Evolutionary conservation across 2,888 invertebrate species (phyloP).

Genomic region (Thysanoteuthis rhombus): DNA sequence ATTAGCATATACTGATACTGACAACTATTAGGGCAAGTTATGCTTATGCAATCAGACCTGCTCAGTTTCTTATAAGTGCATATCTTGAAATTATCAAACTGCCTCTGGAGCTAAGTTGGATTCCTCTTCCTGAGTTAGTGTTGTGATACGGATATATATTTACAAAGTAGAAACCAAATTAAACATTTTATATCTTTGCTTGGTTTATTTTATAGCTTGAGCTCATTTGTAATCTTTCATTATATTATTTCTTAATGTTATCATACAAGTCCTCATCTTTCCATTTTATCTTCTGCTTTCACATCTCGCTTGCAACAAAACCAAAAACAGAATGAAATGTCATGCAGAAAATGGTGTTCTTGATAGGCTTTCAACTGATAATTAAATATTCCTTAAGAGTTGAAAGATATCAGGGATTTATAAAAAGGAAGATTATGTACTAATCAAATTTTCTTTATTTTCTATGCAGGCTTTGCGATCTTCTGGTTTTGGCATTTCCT

Average conservation of each 20-base stretch:
- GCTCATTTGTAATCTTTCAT: not conserved
- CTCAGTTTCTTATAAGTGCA: not conserved
- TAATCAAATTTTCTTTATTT: not conserved
- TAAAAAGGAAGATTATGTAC: not conserved
- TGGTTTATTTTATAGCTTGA: not conserved
- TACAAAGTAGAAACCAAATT: not conserved
- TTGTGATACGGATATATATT: too few species aligned
- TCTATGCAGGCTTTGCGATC: not conserved
- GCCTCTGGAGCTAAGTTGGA: not conserved
- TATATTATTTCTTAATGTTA: not conserved
- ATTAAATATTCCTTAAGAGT: slow-evolving; percentile 12
- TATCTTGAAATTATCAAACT: not conserved
- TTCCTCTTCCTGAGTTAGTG: not conserved
- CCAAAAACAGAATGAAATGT: not conserved
- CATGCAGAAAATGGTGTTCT: not conserved
- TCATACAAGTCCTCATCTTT: not conserved
- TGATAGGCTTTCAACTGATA: not conserved
- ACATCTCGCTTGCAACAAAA: not conserved
- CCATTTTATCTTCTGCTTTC: not conserved
- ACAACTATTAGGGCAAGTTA: too few species aligned
- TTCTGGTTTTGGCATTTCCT: not conserved
- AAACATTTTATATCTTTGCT: not conserved
- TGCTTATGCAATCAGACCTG: not conserved
- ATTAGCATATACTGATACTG: too few species aligned
- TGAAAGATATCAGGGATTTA: not conserved